phyloP scores from a whole-genome alignment of 2,888 invertebrate genomes.

The Pardosa pseudoannulata region DNA sequence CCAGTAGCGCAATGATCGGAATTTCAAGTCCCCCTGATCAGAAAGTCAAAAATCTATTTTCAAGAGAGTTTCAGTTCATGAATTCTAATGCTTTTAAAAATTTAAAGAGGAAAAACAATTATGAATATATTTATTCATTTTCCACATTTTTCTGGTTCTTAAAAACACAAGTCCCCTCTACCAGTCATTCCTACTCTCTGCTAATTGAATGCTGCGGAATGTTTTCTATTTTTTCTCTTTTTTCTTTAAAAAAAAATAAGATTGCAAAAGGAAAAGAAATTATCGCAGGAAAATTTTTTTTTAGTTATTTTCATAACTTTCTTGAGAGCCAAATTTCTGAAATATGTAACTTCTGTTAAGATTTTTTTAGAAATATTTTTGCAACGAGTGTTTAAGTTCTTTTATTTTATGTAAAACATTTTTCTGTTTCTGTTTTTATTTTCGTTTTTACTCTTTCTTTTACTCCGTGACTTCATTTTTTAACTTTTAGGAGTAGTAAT shows the following conservation, averaged over 20 bases:
- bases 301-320: not conserved
- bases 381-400: too few species aligned
- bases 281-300: not conserved
- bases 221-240: too few species aligned
- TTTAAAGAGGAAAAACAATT: not conserved
- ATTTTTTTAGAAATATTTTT: too few species aligned
- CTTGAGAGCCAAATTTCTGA: too few species aligned
- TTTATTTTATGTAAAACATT: too few species aligned
- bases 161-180: not conserved
- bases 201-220: not conserved
- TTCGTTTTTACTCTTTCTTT: too few species aligned
- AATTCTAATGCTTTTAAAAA: not conserved
- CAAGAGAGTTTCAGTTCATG: constrained; percentile 2
- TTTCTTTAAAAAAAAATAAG: not conserved
- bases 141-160: not conserved
- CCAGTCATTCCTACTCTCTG: not conserved
- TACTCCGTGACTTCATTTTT: too few species aligned
- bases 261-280: too few species aligned
- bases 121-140: not conserved
- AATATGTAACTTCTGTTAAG: too few species aligned
- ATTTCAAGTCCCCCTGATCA: constrained; percentile 29
- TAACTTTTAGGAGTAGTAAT: too few species aligned
- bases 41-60: constrained; percentile 15
- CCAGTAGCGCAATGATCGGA: constrained; percentile 47
- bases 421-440: too few species aligned